These are phyloP conservation scores for Nyctibius bracteatus DNA, from an alignment of 2,113 vertebrate species.

Conservation along the genomic window DNA sequence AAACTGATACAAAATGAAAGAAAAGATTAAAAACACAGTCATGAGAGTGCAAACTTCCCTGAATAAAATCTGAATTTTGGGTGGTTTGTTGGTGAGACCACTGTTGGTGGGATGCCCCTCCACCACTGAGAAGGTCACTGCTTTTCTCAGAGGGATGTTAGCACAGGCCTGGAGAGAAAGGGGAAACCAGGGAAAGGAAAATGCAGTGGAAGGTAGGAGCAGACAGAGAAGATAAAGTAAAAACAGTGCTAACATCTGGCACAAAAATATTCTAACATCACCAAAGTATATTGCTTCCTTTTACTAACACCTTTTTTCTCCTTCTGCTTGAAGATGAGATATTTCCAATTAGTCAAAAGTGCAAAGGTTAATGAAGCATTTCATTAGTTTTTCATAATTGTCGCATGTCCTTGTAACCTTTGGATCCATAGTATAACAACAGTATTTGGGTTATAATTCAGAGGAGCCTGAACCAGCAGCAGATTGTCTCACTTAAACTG, in stretches of 20 bases:
- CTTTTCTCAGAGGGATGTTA: background rate
- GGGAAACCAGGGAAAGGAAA: background rate
- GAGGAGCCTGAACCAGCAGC: background rate
- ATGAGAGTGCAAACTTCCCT: background rate
- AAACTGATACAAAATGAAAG: background rate
- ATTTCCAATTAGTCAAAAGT: conserved; percentile 46
- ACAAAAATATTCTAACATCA: background rate
- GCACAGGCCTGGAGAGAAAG: background rate
- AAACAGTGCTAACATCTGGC: background rate
- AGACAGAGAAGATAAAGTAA: background rate
- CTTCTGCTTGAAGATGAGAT: background rate
- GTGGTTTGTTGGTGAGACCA: background rate
- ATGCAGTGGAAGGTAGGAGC: background rate
- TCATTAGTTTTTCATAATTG: conserved; percentile 70
- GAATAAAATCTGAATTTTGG: background rate
- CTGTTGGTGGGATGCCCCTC: background rate
- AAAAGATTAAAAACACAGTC: background rate
- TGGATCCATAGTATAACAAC: background rate
- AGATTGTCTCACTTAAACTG: background rate
- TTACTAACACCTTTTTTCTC: background rate
- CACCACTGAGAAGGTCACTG: background rate
- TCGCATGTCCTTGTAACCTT: conserved; percentile 59
- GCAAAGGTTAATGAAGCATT: conserved; percentile 70
- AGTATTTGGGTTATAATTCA: background rate
- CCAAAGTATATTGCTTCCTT: background rate